Percentiles rank a stretch among this genome's conserved stretches.
Conservation (phyloP, 1,140 invertebrate species). For the Drosophila bifasciata region DNA sequence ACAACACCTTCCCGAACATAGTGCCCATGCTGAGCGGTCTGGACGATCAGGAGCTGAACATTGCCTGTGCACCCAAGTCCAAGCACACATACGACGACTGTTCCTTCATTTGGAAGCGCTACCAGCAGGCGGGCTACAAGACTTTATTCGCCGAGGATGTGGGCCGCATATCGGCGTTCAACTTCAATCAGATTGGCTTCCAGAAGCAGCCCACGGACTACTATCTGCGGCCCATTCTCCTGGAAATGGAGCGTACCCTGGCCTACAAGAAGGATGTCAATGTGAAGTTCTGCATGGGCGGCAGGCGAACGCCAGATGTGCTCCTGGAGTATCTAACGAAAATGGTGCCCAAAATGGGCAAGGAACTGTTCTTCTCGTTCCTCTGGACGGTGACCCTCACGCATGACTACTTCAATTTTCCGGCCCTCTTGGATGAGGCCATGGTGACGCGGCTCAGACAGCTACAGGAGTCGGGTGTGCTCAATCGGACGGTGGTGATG, state of each 20-base stretch:
- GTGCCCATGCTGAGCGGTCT: slow-evolving; percentile 89
- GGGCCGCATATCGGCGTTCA: slow-evolving; percentile 90
- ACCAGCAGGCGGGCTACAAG: slow-evolving; percentile 88
- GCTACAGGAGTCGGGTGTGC: slow-evolving; percentile 34
- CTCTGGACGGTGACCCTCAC: slow-evolving; percentile 72
- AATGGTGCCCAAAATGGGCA: slow-evolving; percentile 85
- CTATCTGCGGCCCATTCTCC: slow-evolving; percentile 30
- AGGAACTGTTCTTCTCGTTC: slow-evolving; percentile 32
- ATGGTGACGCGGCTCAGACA: slow-evolving; percentile 15
- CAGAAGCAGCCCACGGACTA: slow-evolving; percentile 61
- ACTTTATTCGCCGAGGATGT: slow-evolving; percentile 92
- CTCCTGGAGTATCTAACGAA: slow-evolving; percentile 87
- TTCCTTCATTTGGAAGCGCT: slow-evolving; percentile 92
- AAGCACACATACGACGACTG: slow-evolving; percentile 87
- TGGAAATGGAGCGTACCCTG: slow-evolving; percentile 41
- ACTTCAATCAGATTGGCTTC: slow-evolving; percentile 91
- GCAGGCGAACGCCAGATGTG: slow-evolving; percentile 81
- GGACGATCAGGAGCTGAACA: slow-evolving; percentile 86
- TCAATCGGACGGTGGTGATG: slow-evolving; percentile 89
- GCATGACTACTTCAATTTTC: slow-evolving; percentile 54
- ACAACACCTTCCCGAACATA: slow-evolving; percentile 94
- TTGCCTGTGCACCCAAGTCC: slow-evolving; percentile 85
- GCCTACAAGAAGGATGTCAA: slow-evolving; percentile 83
- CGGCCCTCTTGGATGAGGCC: slow-evolving; percentile 27
- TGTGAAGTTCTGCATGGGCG: slow-evolving; percentile 85